Conservation (phyloP, 1,140 invertebrate genomes). For the Bicyclus anynana region DNA sequence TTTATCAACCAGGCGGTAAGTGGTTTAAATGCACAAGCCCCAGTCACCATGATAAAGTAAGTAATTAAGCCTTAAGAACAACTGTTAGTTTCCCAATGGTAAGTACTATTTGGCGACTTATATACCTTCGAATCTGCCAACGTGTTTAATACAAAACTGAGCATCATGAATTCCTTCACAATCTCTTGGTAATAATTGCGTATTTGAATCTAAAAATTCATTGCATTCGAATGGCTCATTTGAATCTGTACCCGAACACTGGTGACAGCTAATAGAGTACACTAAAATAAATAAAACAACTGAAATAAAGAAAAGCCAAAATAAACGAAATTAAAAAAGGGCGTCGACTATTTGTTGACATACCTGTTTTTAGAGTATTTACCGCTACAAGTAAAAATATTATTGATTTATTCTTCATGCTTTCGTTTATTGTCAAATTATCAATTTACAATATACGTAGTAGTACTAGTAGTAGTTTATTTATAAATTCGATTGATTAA, state of each 20-base stretch:
- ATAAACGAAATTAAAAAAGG: slow-evolving; percentile 27
- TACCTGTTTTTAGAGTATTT: slow-evolving; percentile 23
- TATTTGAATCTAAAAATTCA: slow-evolving; percentile 86
- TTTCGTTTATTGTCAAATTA: not conserved
- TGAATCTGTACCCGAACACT: slow-evolving; percentile 90
- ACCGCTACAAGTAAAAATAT: slow-evolving; percentile 8
- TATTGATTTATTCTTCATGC: slow-evolving; percentile 1
- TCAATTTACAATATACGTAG: not conserved
- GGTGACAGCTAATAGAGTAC: slow-evolving; percentile 88
- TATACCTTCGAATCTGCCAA: slow-evolving; percentile 95
- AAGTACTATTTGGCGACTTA: not conserved
- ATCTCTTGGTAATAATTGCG: slow-evolving; percentile 82
- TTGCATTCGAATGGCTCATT: slow-evolving; percentile 90
- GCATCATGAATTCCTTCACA: slow-evolving; percentile 90
- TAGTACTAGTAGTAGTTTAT: no score
- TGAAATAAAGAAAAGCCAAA: slow-evolving; percentile 28
- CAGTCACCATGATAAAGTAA: no score
- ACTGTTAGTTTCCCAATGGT: not conserved
- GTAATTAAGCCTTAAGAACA: not conserved
- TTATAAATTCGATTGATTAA: no score
- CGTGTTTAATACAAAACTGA: slow-evolving; percentile 95
- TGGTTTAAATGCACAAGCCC: no score
- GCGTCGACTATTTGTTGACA: slow-evolving; percentile 32
- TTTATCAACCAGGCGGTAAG: no score
- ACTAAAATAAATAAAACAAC: slow-evolving; percentile 63